Evolutionary conservation across 2,113 vertebrate genomes (phyloP), one percentile per base, ranked within the genome.

Genomic region (Actenoides lindsayi): DNA sequence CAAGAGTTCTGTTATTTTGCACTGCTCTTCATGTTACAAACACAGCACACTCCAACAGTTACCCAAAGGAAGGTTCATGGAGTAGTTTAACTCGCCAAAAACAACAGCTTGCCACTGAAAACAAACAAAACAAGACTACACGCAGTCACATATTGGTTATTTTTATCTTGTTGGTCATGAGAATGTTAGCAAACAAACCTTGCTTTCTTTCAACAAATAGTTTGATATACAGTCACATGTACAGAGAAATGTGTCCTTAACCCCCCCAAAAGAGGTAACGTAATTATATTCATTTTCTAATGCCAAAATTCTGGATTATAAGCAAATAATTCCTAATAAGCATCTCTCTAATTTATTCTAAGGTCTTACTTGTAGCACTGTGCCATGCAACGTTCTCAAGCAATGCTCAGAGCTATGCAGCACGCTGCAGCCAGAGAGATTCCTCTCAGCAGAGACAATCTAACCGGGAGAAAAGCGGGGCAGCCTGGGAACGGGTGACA

Each of bases 91-190:
- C 27, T 83, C 2, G 7, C 92, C 86, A 73, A 82, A 95, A 94
- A 18, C 53, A 96, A 91, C 89, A 97, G 90, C 94, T 95, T 96
- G 92, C 48, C 25, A 37, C 28, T 75, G 75, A 83, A 94, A 91
- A 19, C 83, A 96, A 92, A 81, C 74, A 91, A 96, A 93, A 73
- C 41, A 81, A 94, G 59, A 59, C 17, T 75, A 57, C 31, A 70
- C 1, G 6, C 53, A 87, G 78, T 62, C 77, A 84, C 9, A 90
- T 82, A 82, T 13, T 27, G 15, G 50, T 85, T 95, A 93, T 92
- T 97, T 96, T 96, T 95, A 73, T 75, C 89, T 64, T 65, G 3
- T 68, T 84, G 64, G 62, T 82, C 77, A 82, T 57, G 27, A 84
- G 56, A 75, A 82, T 50, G 86, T 92, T 82, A 68, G 62, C 57